Base-by-base conservation (phyloP, 2,797 vertebrate species). In the Protonibea diacanthus region DNA sequence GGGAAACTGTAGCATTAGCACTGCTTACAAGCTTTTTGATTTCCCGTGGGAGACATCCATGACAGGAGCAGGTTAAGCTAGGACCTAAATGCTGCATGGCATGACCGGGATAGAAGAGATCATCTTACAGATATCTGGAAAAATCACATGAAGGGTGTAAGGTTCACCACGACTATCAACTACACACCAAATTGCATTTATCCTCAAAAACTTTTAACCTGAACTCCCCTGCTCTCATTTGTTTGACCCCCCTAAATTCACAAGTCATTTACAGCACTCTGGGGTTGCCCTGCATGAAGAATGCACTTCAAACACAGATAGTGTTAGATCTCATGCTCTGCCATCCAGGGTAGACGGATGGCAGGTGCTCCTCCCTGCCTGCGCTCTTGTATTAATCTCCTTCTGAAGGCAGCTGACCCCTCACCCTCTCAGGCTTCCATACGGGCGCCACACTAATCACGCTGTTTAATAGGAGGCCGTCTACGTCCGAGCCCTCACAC, bases 1-100 rank as follows among this genome's bases (percentile, higher is more conserved):
- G 94, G 93, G 94, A 95, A 95, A 87, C 82, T 79, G 75, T 66
- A 71, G 84, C 59, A 81, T 91, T 92, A 92, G 82, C 56, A 53
- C 81, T 81, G 74, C 84, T 92, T 90, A 80, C 77, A 74, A 75
- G 82, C 76, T 65, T 85, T 85, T 81, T 88, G 65, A 93, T 93
- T 95, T 95, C 94, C 92, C 92, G 76, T 0, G 80, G 87, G 92
- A 89, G 61, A 71, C 63, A 73, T 88, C 21, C 33, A 73, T 56
- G 61, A 86, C 77, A 80, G 69, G 62, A 74, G 82, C 85, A 91
- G 94, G 88, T 90, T 91, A 70, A 84, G 74, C 78, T 62, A 72
- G 79, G 65, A 78, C 66, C 27, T 60, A 23, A 75, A 68, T 45
- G 55, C 53, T 78, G 71, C 51, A 59, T 75, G 74, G 58, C 53